Conservation (phyloP, 1,140 invertebrate genomes). For the Hycleus phaleratus region DNA sequence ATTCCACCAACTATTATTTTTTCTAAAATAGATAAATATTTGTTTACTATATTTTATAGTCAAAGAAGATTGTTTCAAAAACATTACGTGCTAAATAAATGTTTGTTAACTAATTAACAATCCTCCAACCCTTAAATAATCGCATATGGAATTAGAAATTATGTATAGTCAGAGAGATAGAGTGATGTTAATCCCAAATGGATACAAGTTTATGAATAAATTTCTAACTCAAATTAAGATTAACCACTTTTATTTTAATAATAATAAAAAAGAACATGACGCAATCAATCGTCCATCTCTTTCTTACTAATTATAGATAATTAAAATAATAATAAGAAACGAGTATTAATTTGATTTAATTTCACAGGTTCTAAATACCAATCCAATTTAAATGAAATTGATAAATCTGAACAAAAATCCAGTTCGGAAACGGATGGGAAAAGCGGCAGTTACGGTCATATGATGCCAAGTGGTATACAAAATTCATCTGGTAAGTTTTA, state of each 20-base stretch:
- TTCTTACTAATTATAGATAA: too few species aligned
- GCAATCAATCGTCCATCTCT: too few species aligned
- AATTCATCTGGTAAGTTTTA: slow-evolving; percentile 17
- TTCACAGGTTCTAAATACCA: slow-evolving; percentile 54
- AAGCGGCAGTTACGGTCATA: slow-evolving; percentile 33
- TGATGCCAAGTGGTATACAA: slow-evolving; percentile 29
- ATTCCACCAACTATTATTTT: too few species aligned
- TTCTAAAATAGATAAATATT: too few species aligned
- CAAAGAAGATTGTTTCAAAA: too few species aligned
- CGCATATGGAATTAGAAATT: slow-evolving; percentile 6
- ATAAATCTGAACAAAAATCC: slow-evolving; percentile 62
- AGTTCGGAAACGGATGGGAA: slow-evolving; percentile 42
- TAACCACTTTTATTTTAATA: background rate
- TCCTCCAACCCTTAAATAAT: slow-evolving; percentile 8
- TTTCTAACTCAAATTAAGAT: slow-evolving; percentile 11
- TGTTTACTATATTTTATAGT: too few species aligned
- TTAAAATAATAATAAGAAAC: too few species aligned
- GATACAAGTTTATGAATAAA: slow-evolving; percentile 15
- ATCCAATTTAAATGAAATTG: slow-evolving; percentile 62
- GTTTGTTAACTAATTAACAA: slow-evolving; percentile 4
- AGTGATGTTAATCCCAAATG: slow-evolving; percentile 5
- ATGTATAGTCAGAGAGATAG: slow-evolving; percentile 1
- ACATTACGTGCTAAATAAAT: too few species aligned
- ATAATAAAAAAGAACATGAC: too few species aligned
- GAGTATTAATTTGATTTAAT: background rate